Base-by-base conservation (phyloP, 2,797 vertebrate genomes). In the Dendrocincla fuliginosa region DNA sequence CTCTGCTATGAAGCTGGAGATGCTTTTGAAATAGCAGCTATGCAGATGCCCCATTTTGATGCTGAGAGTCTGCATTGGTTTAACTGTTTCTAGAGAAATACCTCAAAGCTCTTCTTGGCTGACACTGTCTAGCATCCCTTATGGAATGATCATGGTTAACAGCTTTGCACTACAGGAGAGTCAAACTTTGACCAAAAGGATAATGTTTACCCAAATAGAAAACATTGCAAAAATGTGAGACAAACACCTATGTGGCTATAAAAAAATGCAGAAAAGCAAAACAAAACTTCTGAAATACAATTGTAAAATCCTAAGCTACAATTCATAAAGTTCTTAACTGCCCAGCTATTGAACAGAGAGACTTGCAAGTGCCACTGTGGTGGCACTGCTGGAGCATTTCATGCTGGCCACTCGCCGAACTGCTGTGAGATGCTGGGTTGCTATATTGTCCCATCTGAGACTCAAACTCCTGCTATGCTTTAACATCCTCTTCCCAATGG, bases 331-430 rank as follows among this genome's bases (percentile, higher is more conserved):
- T 50, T 61, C 83, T 75, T 32, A 25, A 8, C 41, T 57, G 69
- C n/a, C 5, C 65, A 42, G 22, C 18, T 39, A 35, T 28, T 61
- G 35, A 57, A 10, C n/a, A 83, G 53, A 50, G 42, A 65, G 27
- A 42, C 19, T 11, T 46, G 27, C 39, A 27, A 17, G 2, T 33
- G 53, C 23, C 49, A 39, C 22, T 57, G 0, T 11, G 12, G 15
- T 57, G 65, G 23, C 63, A 39, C 27, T 53, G 46, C 59, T 47
- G 55, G 78, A 63, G 28, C 22, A 19, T 46, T 78, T 76, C 42
- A 4, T 3, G 0, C 35, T 1, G 0, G 24, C 30, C 5, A 1
- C 28, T 57, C 53, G 11, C n/a, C 12, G 32, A 22, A 12, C 23
- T 37, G 12, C 25, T 6, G 6, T 6, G 37, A 61, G 27, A 22